These are phyloP conservation scores for Enteromius anoplus DNA, from an alignment of 2,797 vertebrate species.

Conservation along the genomic window DNA sequence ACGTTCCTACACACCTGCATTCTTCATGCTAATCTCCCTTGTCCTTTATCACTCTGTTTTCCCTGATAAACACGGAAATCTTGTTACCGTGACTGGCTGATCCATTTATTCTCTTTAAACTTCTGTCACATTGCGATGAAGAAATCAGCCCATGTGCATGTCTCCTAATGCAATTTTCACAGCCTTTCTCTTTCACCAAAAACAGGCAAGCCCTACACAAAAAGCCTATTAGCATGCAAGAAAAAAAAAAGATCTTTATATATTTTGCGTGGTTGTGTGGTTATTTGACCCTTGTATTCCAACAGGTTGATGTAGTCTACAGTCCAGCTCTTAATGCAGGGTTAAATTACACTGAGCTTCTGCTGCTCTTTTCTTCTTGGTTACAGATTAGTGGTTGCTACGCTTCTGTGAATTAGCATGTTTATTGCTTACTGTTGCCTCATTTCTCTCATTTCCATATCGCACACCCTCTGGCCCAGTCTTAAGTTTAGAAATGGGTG, in stretches of 20 bases:
- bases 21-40: constrained; percentile 46
- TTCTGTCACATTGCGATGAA: constrained; percentile 48
- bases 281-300: background rate
- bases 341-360: constrained; percentile 31
- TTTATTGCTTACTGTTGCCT: constrained; percentile 78
- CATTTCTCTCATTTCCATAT: constrained; percentile 77
- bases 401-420: constrained; percentile 78
- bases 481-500: constrained; percentile 67
- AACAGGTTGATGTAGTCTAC: background rate
- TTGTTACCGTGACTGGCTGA: constrained; percentile 29
- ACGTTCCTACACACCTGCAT: constrained; percentile 20
- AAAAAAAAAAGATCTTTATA: background rate
- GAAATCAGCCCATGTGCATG: constrained; percentile 43
- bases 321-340: background rate
- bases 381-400: constrained; percentile 74
- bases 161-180: constrained; percentile 29
- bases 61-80: constrained; percentile 53
- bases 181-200: constrained; percentile 11
- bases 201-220: background rate
- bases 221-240: constrained; percentile 10
- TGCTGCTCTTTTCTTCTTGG: constrained; percentile 48
- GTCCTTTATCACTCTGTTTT: constrained; percentile 42
- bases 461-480: constrained; percentile 62
- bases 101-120: constrained; percentile 52
- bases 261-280: background rate